These are phyloP conservation scores for Ceyx cyanopectus DNA, from an alignment of 2,113 vertebrate genomes.

Conservation along the genomic window DNA sequence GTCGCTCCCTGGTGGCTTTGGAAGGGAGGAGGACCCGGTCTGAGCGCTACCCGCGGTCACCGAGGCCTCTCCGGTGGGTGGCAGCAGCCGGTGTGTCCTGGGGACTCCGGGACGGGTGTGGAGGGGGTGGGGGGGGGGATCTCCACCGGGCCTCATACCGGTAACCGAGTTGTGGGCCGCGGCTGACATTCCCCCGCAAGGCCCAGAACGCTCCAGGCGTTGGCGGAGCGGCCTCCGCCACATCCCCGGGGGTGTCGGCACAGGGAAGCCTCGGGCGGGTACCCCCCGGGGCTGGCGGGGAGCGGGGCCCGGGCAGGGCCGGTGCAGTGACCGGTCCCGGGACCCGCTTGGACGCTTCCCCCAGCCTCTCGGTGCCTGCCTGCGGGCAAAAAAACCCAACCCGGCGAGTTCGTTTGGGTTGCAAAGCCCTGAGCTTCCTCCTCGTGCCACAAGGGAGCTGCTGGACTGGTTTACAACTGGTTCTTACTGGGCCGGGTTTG, in stretches of 20 bases:
- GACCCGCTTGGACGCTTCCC: rapidly evolving
- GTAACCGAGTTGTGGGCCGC: too few relatives aligned
- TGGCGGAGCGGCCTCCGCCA: neutral
- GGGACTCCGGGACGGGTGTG: too few relatives aligned
- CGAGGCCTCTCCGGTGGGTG: too few relatives aligned
- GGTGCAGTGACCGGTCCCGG: rapidly evolving
- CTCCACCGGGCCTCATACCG: too few relatives aligned
- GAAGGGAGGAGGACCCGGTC: too few relatives aligned
- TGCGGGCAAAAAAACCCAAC: rapidly evolving
- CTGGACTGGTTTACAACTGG: neutral
- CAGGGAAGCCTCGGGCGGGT: neutral
- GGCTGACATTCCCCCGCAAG: too few relatives aligned
- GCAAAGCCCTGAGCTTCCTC: rapidly evolving
- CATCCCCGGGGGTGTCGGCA: neutral
- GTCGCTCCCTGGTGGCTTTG: too few relatives aligned
- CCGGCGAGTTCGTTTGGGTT: rapidly evolving
- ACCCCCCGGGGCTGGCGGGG: neutral
- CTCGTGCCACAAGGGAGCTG: rapidly evolving
- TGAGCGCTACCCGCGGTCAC: too few relatives aligned
- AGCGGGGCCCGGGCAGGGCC: neutral
- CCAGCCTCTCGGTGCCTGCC: rapidly evolving
- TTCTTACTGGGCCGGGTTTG: neutral
- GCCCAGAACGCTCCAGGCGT: too few relatives aligned
- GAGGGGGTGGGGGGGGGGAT: too few relatives aligned
- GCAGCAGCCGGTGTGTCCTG: too few relatives aligned